Conservation (phyloP, 2,888 invertebrate genomes). For the Agonopterix subpropinquella region DNA sequence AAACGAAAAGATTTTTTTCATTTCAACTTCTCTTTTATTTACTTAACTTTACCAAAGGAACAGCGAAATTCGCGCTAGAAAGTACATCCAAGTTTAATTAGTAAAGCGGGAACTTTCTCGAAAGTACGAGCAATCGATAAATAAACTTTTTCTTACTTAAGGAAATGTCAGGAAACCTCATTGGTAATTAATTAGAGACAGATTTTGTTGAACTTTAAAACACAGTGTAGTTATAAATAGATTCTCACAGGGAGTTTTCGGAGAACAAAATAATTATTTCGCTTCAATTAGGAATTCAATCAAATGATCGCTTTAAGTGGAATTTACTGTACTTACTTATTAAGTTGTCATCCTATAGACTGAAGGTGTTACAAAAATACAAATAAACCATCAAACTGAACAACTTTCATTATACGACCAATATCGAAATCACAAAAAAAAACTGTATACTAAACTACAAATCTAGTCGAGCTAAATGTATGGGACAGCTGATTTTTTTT, state of each 20-base stretch:
- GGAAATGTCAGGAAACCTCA: slow-evolving; percentile 10
- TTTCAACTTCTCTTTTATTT: slow-evolving; percentile 29
- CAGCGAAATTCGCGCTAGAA: slow-evolving; percentile 29
- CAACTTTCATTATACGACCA: no score
- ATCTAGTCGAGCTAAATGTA: no score
- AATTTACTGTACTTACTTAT: no score
- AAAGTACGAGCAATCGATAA: slow-evolving; percentile 11
- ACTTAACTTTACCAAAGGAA: slow-evolving; percentile 26
- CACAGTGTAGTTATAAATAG: not conserved
- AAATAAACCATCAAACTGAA: no score
- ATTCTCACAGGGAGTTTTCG: not conserved
- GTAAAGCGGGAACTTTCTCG: slow-evolving; percentile 30
- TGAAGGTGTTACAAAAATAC: no score
- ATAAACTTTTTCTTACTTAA: slow-evolving; percentile 12
- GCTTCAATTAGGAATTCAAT: no score
- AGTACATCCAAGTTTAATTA: slow-evolving; percentile 43
- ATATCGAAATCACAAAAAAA: no score
- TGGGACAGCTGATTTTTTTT: no score
- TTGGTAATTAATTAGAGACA: slow-evolving; percentile 8
- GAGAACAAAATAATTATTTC: no score
- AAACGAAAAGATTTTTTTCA: slow-evolving; percentile 25
- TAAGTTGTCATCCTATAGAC: no score
- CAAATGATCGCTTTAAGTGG: no score
- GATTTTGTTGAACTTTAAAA: not conserved
- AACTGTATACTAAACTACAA: no score